Base-by-base conservation (phyloP, 1,140 invertebrate genomes). In the Macrobrachium nipponense region DNA sequence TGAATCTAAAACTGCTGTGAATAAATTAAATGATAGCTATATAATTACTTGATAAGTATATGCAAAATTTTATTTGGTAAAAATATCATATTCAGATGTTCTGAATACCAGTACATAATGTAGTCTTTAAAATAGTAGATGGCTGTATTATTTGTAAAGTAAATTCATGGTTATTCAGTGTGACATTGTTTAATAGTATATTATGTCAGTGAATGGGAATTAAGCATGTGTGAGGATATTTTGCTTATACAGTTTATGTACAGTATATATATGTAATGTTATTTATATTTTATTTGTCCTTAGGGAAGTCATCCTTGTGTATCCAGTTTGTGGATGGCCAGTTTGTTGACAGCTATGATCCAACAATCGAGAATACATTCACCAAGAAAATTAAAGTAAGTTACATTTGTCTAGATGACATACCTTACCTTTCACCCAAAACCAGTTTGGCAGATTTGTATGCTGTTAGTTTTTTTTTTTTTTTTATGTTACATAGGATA, bases 311-410 rank as follows among this genome's bases (percentile, higher is more conserved):
- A 51, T 99, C 98, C 44, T 92, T 99, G 72, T 98, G 97, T 90
- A 98, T 99, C 91, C 98, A 99, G 91, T 99, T 98, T 92, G 97
- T 99, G 59, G 97, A 99, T 93, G 97, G 97, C 89, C 97, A 98
- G 91, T 99, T 99, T 94, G 98, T 99, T 68, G 98, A 99, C 92
- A 98, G 97, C 0, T 99, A 99, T 92, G 98, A 99, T 91, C 98
- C 98, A 88, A 99, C 98, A 68, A 99, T 99, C 91, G 98, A 99
- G 94, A 99, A 99, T 90, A 98, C 97, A 72, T 98, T 98, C 90
- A 96, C 95, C 68, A 99, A 99, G 92, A 95, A 94, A 84, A 94
- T 97, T 60, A 94, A 96, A 89, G 93, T 98, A 14, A 87, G 85
- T 72, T 17, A 17, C 58, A 70, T 64, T 20, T 59, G 20, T 59